Conservation (phyloP, 2,113 vertebrate species). For the Piaya cayana region DNA sequence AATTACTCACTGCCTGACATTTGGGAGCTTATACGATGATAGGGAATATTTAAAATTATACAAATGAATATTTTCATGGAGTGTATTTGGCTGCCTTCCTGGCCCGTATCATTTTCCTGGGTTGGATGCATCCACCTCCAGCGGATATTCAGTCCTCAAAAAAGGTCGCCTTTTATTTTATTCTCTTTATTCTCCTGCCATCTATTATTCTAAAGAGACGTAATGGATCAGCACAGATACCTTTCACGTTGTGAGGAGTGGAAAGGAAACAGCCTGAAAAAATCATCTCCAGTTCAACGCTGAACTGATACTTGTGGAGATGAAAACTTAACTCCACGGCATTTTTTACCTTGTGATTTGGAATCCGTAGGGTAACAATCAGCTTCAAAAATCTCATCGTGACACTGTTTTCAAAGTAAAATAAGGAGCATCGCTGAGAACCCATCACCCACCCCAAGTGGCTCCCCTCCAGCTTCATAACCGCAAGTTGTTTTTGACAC, state of each 20-base stretch:
- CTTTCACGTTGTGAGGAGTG: conserved; percentile 13
- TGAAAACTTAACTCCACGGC: conserved; percentile 21
- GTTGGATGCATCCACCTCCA: conserved; percentile 31
- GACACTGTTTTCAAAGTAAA: conserved; percentile 68
- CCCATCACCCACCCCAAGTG: not conserved
- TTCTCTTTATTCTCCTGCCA: conserved; percentile 26
- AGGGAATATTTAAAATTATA: conserved; percentile 69
- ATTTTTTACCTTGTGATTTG: conserved; percentile 53
- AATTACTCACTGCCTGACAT: conserved; percentile 64
- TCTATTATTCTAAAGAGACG: conserved; percentile 48
- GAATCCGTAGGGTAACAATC: conserved; percentile 39
- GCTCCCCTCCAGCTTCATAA: conserved; percentile 30
- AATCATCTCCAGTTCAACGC: conserved; percentile 26
- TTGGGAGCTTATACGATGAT: conserved; percentile 58
- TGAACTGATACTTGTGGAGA: conserved; percentile 31
- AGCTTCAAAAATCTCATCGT: conserved; percentile 39
- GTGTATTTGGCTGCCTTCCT: conserved; percentile 53
- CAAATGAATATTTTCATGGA: conserved; percentile 64
- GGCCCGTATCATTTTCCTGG: conserved; percentile 42
- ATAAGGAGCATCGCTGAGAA: conserved; percentile 29
- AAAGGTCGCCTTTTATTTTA: not conserved
- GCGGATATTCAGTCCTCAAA: conserved; percentile 44
- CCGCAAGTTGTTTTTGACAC: conserved; percentile 67
- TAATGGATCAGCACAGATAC: conserved; percentile 49
- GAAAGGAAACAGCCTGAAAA: conserved; percentile 26